Conservation (phyloP, 2,888 invertebrate species). For the Periphyllus acericola region DNA sequence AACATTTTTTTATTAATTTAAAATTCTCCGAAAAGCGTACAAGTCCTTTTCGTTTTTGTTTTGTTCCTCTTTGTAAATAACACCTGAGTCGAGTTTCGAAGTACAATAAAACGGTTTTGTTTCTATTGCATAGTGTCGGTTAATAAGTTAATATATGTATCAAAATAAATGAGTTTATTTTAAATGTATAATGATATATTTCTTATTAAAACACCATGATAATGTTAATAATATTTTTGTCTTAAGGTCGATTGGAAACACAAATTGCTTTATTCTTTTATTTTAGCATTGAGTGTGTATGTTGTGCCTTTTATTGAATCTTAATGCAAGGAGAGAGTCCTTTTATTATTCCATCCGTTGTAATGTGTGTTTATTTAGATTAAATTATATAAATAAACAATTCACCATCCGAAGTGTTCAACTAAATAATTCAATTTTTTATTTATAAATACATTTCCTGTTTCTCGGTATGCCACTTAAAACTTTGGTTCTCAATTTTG, state of each 20-base stretch:
- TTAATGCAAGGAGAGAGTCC: not conserved
- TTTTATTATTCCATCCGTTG: constrained; percentile 1
- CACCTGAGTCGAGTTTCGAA: not conserved
- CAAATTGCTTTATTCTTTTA: not conserved
- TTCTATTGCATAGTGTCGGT: not conserved
- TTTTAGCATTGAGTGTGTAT: not conserved
- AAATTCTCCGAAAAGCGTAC: not conserved
- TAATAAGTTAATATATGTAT: not conserved
- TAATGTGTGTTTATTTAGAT: constrained; percentile 4
- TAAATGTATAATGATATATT: not conserved
- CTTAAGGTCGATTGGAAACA: not conserved
- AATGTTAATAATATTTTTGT: not conserved
- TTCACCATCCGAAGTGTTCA: not conserved
- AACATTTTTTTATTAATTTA: not conserved
- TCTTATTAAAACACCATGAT: not conserved
- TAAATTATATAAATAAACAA: constrained; percentile 9
- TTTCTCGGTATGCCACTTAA: not conserved
- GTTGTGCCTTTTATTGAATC: not conserved
- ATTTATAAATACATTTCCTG: constrained; percentile 22
- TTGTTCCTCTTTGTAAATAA: not conserved
- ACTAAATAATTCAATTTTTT: constrained; percentile 16
- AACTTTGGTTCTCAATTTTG: not conserved
- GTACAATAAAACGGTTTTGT: not conserved
- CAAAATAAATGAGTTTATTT: not conserved
- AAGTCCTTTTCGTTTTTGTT: not conserved